phyloP scores from a whole-genome alignment of 2,113 vertebrate species.

The Perca flavescens region DNA sequence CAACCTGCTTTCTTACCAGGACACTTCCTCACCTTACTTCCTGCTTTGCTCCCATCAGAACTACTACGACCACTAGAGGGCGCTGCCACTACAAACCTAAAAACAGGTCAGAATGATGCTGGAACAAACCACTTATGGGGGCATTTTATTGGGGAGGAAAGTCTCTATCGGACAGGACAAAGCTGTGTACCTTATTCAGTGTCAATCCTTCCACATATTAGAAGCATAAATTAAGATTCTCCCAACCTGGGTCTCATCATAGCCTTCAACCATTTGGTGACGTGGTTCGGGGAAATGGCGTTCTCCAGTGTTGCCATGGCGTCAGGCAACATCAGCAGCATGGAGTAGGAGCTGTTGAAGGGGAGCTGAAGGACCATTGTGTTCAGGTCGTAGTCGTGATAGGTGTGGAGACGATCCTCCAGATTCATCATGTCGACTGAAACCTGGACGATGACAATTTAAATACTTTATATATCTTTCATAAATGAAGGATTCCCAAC shows the following conservation, averaged over 20 bases:
- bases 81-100: no score
- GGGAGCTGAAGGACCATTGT: constrained; percentile 84
- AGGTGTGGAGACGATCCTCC: constrained; percentile 18
- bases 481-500: no score
- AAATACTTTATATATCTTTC: not conserved
- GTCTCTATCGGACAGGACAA: not conserved
- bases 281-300: constrained; percentile 45
- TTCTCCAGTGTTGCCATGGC: constrained; percentile 74
- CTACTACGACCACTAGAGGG: no score
- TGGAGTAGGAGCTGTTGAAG: constrained; percentile 79
- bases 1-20: no score
- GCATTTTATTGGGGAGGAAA: no score
- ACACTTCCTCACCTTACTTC: no score
- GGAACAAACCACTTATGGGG: no score
- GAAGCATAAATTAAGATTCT: not conserved
- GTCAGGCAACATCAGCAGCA: constrained; percentile 81
- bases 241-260: constrained; percentile 60
- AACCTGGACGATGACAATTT: constrained; percentile 58
- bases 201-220: not conserved
- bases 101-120: no score
- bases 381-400: constrained; percentile 81
- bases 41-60: no score
- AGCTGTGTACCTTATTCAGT: not conserved
- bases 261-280: constrained; percentile 79
- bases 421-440: constrained; percentile 84